These are phyloP conservation scores for Plemyria rubiginata DNA, from an alignment of 2,888 invertebrate species.

Conservation along the genomic window DNA sequence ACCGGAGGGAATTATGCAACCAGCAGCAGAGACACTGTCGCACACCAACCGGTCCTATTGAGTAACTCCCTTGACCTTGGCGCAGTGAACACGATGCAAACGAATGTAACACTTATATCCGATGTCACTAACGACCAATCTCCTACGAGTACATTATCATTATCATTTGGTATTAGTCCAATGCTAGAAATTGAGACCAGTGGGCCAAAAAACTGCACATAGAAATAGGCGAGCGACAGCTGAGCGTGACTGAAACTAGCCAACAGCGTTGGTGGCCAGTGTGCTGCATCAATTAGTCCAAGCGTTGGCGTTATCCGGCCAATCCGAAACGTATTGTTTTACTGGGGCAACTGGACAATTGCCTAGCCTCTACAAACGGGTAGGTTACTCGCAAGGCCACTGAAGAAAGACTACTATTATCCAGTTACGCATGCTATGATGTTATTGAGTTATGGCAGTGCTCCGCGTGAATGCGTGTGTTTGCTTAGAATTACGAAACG, in stretches of 20 bases:
- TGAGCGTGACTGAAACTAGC: constrained; percentile 24
- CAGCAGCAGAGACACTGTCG: constrained; percentile 43
- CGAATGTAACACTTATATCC: constrained; percentile 56
- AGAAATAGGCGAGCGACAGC: constrained; percentile 47
- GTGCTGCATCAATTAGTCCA: constrained; percentile 47
- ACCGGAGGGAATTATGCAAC: constrained; percentile 70
- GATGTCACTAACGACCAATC: constrained; percentile 59
- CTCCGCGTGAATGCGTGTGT: constrained; percentile 55
- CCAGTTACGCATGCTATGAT: constrained; percentile 72
- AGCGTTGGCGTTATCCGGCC: constrained; percentile 42
- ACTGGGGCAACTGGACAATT: constrained; percentile 10
- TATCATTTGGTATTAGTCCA: constrained; percentile 79
- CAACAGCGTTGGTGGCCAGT: constrained; percentile 31
- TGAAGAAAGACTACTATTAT: constrained; percentile 71
- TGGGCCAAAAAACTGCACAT: constrained; percentile 73
- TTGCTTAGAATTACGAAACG: constrained; percentile 50
- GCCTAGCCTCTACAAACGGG: constrained; percentile 34
- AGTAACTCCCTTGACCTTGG: constrained; percentile 76
- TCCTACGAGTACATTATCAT: constrained; percentile 63
- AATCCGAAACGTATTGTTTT: constrained; percentile 38
- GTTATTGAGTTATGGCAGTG: constrained; percentile 67
- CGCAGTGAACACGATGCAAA: constrained; percentile 42
- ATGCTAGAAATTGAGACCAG: constrained; percentile 75
- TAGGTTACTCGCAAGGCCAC: constrained; percentile 67
- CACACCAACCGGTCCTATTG: constrained; percentile 65